phyloP scores from a whole-genome alignment of 2,888 invertebrate genomes.

The Scrobipalpa atriplicella region DNA sequence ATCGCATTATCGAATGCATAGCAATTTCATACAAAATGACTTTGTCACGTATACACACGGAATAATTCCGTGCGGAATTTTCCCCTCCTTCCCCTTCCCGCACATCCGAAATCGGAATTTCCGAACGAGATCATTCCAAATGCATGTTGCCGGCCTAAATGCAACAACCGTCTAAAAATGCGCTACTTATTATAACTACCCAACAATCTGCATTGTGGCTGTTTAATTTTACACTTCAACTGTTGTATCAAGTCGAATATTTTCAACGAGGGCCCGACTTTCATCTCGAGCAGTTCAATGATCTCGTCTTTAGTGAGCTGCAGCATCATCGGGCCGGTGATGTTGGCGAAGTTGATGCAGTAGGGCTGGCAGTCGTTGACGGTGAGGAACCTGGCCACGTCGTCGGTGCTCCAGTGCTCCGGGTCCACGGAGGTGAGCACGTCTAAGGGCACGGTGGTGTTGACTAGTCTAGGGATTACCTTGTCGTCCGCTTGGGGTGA shows the following conservation, averaged over 20 bases:
- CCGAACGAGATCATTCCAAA: background rate
- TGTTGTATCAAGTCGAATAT: conserved; percentile 96
- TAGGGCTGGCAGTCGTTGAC: conserved; percentile 92
- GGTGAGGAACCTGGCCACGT: conserved; percentile 94
- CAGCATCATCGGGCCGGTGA: conserved; percentile 91
- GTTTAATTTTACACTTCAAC: conserved; percentile 92
- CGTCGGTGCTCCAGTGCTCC: conserved; percentile 88
- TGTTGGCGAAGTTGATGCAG: conserved; percentile 86
- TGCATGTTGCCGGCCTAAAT: background rate
- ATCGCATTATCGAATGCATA: no score
- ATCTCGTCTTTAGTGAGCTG: conserved; percentile 95
- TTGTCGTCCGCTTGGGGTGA: conserved; percentile 58
- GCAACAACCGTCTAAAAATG: background rate
- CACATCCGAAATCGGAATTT: background rate
- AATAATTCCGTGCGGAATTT: no score
- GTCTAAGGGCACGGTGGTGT: conserved; percentile 77
- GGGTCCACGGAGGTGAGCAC: conserved; percentile 78
- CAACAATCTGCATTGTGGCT: conserved; percentile 83
- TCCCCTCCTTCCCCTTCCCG: no score
- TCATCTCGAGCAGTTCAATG: conserved; percentile 93
- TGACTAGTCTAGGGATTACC: conserved; percentile 85
- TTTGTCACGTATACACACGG: no score
- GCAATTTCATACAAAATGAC: no score
- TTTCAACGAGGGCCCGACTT: conserved; percentile 97
- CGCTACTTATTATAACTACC: conserved; percentile 48